Percentiles rank a stretch among this genome's conserved stretches.
These are phyloP conservation scores for Stigmatopora argus DNA, from an alignment of 2,113 vertebrate genomes.

Conservation along the genomic window DNA sequence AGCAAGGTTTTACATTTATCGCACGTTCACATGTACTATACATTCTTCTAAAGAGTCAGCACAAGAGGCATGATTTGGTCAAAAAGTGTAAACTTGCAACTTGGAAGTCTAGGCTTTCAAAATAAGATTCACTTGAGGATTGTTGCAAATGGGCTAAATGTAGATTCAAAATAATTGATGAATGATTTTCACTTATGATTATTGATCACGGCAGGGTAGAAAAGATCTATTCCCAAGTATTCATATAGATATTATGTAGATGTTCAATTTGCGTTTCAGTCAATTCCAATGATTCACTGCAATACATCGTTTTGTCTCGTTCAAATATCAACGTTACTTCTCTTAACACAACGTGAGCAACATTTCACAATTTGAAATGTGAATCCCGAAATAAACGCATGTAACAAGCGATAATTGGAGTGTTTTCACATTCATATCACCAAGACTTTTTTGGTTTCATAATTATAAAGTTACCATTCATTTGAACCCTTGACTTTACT, in stretches of 20 bases:
- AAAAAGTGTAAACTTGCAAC: conserved; percentile 2
- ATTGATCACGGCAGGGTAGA: not conserved
- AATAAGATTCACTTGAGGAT: not conserved
- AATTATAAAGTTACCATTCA: not conserved
- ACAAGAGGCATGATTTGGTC: not conserved
- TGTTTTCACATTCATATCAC: not conserved
- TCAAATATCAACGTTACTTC: not conserved
- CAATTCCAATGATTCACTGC: not conserved
- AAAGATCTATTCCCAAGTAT: not conserved
- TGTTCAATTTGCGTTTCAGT: not conserved
- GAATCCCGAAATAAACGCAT: not conserved
- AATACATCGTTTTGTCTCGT: not conserved
- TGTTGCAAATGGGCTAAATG: no score
- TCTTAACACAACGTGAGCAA: not conserved
- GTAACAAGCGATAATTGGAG: not conserved
- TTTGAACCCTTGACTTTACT: not conserved
- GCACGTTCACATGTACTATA: not conserved
- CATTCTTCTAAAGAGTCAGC: not conserved
- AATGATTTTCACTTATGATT: not conserved
- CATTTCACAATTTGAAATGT: not conserved
- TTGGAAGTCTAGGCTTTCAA: conserved; percentile 4
- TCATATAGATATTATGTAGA: not conserved
- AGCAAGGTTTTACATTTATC: not conserved
- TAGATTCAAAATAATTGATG: no score
- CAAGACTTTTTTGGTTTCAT: not conserved